phyloP scores from a whole-genome alignment of 2,113 vertebrate species.

The Limanda limanda region DNA sequence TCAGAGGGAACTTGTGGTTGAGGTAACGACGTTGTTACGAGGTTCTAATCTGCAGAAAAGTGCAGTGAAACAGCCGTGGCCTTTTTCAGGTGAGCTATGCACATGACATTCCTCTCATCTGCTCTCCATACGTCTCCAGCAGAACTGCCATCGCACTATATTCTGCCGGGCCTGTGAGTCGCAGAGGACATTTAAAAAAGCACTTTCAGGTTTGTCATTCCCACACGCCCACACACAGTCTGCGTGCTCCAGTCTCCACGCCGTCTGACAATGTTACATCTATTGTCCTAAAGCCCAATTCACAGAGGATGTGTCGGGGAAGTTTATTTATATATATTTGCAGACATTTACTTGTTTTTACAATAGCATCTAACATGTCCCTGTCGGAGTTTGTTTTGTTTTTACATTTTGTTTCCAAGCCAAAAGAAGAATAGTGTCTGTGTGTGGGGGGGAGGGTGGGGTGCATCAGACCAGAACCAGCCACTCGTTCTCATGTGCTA shows the following conservation, averaged over 20 bases:
- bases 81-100: conserved; percentile 71
- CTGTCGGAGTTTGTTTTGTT: conserved; percentile 11
- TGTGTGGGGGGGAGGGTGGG: fast-evolving
- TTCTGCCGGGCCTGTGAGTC: conserved; percentile 52
- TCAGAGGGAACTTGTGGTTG: conserved; percentile 32
- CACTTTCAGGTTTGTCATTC: conserved; percentile 64
- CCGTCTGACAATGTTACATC: conserved; percentile 45
- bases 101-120: conserved; percentile 64
- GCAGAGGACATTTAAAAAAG: conserved; percentile 58
- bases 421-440: not conserved
- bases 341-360: conserved; percentile 18
- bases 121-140: conserved; percentile 43
- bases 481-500: not conserved
- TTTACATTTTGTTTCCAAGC: not conserved
- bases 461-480: not conserved
- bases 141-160: conserved; percentile 50
- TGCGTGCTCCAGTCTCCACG: conserved; percentile 33
- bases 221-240: conserved; percentile 63
- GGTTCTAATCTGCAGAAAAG: conserved; percentile 35
- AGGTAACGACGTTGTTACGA: conserved; percentile 36
- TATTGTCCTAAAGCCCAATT: conserved; percentile 45
- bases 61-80: conserved; percentile 42
- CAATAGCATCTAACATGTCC: not conserved
- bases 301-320: conserved; percentile 2
- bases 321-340: conserved; percentile 33